These are phyloP conservation scores for Amblyornis subalaris DNA, from an alignment of 2,113 vertebrate species.

Conservation along the genomic window DNA sequence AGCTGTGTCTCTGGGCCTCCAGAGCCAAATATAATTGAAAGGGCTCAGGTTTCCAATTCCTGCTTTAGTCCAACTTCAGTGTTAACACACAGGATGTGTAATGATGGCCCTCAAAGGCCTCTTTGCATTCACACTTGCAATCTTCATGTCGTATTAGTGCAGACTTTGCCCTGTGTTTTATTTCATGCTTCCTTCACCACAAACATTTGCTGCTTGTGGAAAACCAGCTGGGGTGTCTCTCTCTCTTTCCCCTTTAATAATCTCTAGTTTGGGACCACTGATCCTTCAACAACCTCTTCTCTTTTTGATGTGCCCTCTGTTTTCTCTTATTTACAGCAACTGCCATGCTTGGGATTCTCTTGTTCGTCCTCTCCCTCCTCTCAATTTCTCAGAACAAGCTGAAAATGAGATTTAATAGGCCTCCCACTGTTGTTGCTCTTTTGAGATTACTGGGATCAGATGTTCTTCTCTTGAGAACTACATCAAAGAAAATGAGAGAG, in stretches of 20 bases:
- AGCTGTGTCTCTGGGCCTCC: neutral
- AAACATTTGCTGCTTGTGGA: neutral
- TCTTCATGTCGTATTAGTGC: neutral
- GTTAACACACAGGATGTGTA: neutral
- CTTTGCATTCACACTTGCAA: slow-evolving; percentile 10
- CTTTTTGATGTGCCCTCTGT: slow-evolving; percentile 44
- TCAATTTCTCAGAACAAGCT: slow-evolving; percentile 55
- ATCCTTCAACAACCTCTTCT: slow-evolving; percentile 30
- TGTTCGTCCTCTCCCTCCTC: slow-evolving; percentile 21
- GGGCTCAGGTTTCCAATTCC: neutral
- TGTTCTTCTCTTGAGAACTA: slow-evolving; percentile 42
- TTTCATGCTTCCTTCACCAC: neutral
- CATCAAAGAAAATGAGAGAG: slow-evolving; percentile 52
- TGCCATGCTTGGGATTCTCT: slow-evolving; percentile 39
- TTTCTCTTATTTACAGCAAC: slow-evolving; percentile 53
- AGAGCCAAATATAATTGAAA: neutral
- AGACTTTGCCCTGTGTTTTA: slow-evolving; percentile 7
- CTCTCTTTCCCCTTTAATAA: neutral
- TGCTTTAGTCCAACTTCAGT: neutral
- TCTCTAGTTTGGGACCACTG: neutral
- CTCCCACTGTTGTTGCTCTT: slow-evolving; percentile 61
- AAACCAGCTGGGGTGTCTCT: neutral
- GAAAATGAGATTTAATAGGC: slow-evolving; percentile 53
- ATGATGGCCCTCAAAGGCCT: neutral
- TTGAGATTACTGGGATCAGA: slow-evolving; percentile 66